phyloP scores from a whole-genome alignment of 2,113 vertebrate species.

The Sclerurus mexicanus region DNA sequence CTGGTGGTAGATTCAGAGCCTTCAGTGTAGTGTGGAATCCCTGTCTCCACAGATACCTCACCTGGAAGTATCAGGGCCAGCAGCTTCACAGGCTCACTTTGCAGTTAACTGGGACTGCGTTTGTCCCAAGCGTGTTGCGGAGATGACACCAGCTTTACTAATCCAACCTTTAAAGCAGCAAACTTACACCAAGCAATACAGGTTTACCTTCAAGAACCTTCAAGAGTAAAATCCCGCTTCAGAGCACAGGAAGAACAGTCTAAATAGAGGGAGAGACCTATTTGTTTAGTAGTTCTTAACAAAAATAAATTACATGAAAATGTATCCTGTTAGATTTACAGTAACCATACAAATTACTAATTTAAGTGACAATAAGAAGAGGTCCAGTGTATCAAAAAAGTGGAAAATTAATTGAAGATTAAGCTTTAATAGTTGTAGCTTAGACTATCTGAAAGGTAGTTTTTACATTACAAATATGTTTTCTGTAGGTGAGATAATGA shows the following conservation, averaged over 20 bases:
- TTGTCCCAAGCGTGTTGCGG: background rate
- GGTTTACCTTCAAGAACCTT: background rate
- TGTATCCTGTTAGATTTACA: background rate
- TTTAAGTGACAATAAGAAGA: background rate
- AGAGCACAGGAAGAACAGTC: background rate
- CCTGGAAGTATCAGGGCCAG: background rate
- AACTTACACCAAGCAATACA: background rate
- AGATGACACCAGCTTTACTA: background rate
- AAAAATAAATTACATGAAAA: background rate
- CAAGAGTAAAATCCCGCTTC: background rate
- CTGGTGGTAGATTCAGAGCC: background rate
- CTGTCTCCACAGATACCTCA: background rate
- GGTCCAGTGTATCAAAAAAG: background rate
- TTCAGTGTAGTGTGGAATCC: background rate
- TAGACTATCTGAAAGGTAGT: background rate
- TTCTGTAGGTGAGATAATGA: background rate
- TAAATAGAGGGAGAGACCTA: background rate
- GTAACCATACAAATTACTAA: background rate
- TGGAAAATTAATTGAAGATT: constrained; percentile 4
- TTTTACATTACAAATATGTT: background rate
- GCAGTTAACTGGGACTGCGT: background rate
- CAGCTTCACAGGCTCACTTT: background rate
- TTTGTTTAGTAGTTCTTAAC: background rate
- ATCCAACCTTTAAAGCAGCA: background rate
- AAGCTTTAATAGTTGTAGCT: background rate